Conservation (phyloP, 2,888 invertebrate species). For the Meliscaeva auricollis region DNA sequence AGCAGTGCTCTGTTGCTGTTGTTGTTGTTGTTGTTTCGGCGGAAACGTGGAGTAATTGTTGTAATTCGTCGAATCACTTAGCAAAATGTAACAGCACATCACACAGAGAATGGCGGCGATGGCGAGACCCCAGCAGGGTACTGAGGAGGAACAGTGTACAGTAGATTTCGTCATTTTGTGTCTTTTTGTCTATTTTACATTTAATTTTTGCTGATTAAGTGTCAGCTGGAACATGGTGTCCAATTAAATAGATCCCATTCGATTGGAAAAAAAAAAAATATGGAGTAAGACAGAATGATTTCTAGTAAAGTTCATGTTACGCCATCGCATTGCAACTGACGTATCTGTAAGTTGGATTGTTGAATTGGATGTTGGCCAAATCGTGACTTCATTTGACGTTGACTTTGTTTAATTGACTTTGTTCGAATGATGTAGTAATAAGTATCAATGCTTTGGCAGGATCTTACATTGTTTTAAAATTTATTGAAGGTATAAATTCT, state of each 20-base stretch:
- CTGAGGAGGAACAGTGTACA: not conserved
- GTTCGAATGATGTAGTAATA: conserved; percentile 10
- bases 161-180: conserved; percentile 62
- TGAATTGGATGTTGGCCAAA: conserved; percentile 21
- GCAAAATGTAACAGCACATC: conserved; percentile 59
- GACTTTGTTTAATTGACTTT: conserved; percentile 67
- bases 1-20: not conserved
- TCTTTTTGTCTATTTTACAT: conserved; percentile 60
- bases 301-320: conserved; percentile 72
- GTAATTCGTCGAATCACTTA: conserved; percentile 55
- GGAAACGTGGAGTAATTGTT: conserved; percentile 43
- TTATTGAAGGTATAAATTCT: not conserved
- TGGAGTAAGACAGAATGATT: conserved; percentile 37
- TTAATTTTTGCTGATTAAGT: conserved; percentile 75
- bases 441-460: not conserved
- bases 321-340: conserved; percentile 32
- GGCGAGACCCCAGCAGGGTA: not conserved
- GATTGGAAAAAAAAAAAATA: conserved; percentile 30
- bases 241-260: conserved; percentile 68
- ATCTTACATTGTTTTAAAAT: not conserved
- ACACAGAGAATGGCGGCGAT: not conserved
- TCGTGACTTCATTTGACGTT: conserved; percentile 61
- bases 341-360: not conserved
- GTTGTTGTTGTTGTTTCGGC: not conserved
- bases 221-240: conserved; percentile 73